phyloP scores from a whole-genome alignment of 2,888 invertebrate species.

The Acleris laterana region DNA sequence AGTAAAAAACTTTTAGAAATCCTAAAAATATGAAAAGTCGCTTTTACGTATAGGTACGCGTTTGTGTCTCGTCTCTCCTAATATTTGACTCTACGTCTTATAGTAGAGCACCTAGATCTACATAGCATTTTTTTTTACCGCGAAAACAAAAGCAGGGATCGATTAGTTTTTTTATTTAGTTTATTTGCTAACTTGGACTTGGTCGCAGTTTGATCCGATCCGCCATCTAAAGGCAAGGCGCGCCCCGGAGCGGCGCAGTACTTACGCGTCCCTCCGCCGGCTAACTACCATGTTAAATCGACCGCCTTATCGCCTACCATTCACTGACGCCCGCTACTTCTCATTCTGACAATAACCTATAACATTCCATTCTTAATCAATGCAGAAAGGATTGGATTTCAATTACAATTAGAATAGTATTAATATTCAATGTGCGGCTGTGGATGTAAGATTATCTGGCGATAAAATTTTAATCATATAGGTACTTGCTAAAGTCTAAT shows the following conservation, averaged over 20 bases:
- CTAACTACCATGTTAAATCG: conserved; percentile 55
- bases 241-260: conserved; percentile 22
- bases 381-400: conserved; percentile 16
- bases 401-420: conserved; percentile 19
- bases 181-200: no score
- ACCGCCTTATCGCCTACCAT: conserved; percentile 63
- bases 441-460: neutral
- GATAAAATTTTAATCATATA: no score
- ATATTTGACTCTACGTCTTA: no score
- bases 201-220: neutral
- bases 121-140: no score
- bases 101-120: no score
- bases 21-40: no score
- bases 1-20: no score
- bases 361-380: conserved; percentile 36
- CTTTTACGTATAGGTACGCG: no score
- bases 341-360: conserved; percentile 44
- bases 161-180: no score
- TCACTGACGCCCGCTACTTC: conserved; percentile 56
- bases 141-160: no score
- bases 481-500: no score
- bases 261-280: conserved; percentile 35
- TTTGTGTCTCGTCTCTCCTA: no score
- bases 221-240: conserved; percentile 12
- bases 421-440: conserved; percentile 4